These are phyloP conservation scores for Poeciliopsis retropinna DNA, from an alignment of 2,113 vertebrate species.

Conservation along the genomic window DNA sequence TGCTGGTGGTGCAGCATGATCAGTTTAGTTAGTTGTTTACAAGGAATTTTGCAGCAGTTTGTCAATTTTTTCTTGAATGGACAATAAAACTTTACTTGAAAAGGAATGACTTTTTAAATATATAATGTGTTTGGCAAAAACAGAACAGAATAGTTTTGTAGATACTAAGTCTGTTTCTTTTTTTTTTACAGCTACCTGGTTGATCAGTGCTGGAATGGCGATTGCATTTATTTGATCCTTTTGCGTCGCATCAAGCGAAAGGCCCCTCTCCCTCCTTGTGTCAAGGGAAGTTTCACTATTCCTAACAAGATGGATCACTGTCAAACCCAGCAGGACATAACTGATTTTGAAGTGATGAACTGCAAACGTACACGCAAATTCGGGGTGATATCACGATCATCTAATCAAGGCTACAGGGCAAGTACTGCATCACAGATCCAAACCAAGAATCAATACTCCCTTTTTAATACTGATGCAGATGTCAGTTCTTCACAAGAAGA, in stretches of 20 bases:
- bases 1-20: no score
- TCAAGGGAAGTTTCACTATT: constrained; percentile 73
- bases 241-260: constrained; percentile 94
- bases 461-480: constrained; percentile 73
- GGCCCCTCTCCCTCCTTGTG: constrained; percentile 86
- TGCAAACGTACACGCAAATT: constrained; percentile 92
- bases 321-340: constrained; percentile 70
- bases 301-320: constrained; percentile 70
- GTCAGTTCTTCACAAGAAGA: constrained; percentile 58
- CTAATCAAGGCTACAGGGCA: constrained; percentile 75
- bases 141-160: no score
- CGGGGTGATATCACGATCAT: constrained; percentile 89
- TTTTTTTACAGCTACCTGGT: constrained; percentile 88
- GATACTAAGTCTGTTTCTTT: background rate
- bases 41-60: no score
- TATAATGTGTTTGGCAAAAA: no score
- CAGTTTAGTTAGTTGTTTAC: no score
- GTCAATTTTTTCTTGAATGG: no score
- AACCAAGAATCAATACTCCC: constrained; percentile 24
- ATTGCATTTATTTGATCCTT: constrained; percentile 95
- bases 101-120: no score
- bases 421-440: constrained; percentile 53
- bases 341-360: constrained; percentile 74
- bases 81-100: no score
- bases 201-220: constrained; percentile 98